Percentiles rank a stretch among this genome's conserved stretches.
Evolutionary conservation across 2,888 invertebrate genomes (phyloP).

Genomic region (Mechanitis mazaeus): DNA sequence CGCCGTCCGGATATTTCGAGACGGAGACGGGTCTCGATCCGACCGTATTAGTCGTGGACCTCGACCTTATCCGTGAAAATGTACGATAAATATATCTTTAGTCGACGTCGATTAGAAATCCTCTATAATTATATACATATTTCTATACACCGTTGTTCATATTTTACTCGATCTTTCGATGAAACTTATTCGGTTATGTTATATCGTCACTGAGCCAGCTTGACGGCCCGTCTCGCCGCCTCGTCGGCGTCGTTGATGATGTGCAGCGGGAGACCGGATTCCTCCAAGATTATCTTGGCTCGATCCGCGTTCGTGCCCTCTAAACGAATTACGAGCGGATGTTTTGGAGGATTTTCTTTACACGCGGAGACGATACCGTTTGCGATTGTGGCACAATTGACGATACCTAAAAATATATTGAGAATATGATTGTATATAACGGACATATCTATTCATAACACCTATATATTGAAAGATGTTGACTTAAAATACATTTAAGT

Average conservation of each 20-base stretch:
- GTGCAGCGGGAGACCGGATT: slow-evolving; percentile 89
- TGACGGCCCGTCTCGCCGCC: slow-evolving; percentile 93
- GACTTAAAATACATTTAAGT: too few relatives aligned
- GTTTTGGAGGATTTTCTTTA: slow-evolving; percentile 84
- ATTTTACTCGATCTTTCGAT: neutral
- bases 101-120: too few relatives aligned
- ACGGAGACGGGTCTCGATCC: too few relatives aligned
- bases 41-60: too few relatives aligned
- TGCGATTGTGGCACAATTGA: slow-evolving; percentile 98
- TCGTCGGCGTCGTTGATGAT: slow-evolving; percentile 92
- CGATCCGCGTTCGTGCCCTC: slow-evolving; percentile 95
- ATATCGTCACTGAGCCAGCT: slow-evolving; percentile 41
- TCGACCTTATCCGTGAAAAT: too few relatives aligned
- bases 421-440: slow-evolving; percentile 6
- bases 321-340: slow-evolving; percentile 94
- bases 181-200: too few relatives aligned
- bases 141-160: neutral
- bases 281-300: slow-evolving; percentile 88
- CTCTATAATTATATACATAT: neutral
- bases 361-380: slow-evolving; percentile 95
- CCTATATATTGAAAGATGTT: too few relatives aligned
- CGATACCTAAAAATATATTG: slow-evolving; percentile 82
- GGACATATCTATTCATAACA: too few relatives aligned
- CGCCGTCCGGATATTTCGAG: too few relatives aligned
- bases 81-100: too few relatives aligned